Conservation (phyloP, 2,797 vertebrate genomes). For the Phrynocephalus guinanensis region DNA sequence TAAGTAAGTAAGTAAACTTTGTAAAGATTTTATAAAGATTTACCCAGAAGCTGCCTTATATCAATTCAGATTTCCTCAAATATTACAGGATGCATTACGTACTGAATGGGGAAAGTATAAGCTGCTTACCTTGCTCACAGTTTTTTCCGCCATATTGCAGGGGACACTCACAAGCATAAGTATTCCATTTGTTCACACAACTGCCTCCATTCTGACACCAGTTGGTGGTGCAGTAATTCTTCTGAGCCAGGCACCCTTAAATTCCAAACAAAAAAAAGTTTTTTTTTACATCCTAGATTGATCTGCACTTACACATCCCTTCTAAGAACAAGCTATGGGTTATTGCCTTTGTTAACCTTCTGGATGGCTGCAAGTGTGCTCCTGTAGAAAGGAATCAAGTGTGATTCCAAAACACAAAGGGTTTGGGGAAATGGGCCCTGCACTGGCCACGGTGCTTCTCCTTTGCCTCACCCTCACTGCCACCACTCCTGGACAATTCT, state of each 20-base stretch:
- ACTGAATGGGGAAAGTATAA: background rate
- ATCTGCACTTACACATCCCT: background rate
- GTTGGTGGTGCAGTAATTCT: slow-evolving; percentile 85
- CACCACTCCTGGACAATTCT: background rate
- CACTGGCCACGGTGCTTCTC: background rate
- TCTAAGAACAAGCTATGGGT: background rate
- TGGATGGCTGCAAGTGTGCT: background rate
- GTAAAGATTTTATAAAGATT: too few species aligned
- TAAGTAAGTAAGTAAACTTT: too few species aligned
- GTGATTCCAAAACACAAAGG: too few species aligned
- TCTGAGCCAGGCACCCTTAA: slow-evolving; percentile 90
- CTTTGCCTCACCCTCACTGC: background rate
- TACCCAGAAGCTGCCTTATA: background rate
- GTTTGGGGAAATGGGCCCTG: too few species aligned
- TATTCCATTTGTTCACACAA: slow-evolving; percentile 92
- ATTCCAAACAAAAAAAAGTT: background rate
- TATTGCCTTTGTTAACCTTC: background rate
- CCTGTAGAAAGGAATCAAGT: background rate
- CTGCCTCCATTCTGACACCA: slow-evolving; percentile 91
- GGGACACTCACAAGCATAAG: slow-evolving; percentile 89
- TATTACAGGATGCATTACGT: background rate
- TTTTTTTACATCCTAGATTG: background rate
- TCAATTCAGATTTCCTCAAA: background rate
- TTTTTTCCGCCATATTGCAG: slow-evolving; percentile 91
- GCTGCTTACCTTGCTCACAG: slow-evolving; percentile 90